Conservation (phyloP, 2,888 invertebrate species). For the Dorcus hopei region DNA sequence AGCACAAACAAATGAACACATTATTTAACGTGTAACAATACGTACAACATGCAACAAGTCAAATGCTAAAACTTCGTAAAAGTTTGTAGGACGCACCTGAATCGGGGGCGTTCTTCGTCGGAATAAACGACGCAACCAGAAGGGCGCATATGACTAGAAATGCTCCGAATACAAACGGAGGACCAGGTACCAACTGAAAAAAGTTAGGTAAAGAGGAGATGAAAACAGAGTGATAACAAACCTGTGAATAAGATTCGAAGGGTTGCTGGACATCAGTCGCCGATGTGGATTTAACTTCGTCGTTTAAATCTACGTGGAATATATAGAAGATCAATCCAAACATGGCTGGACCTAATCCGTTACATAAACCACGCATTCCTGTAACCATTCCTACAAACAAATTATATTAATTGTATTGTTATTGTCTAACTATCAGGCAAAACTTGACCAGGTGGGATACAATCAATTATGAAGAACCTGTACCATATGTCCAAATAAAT, state of each 20-base stretch:
- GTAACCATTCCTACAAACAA: conserved; percentile 83
- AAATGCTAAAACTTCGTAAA: conserved; percentile 9
- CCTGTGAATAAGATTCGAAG: conserved; percentile 55
- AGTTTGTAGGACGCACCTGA: conserved; percentile 46
- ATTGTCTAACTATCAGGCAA: not conserved
- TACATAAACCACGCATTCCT: conserved; percentile 96
- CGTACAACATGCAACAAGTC: not conserved
- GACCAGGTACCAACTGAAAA: conserved; percentile 84
- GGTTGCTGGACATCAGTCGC: conserved; percentile 48
- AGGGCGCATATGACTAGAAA: conserved; percentile 94
- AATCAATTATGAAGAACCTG: no score
- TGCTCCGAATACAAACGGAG: conserved; percentile 97
- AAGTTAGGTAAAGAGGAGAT: not conserved
- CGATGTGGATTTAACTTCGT: conserved; percentile 52
- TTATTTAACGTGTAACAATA: no score
- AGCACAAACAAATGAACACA: no score
- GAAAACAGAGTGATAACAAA: conserved; percentile 24
- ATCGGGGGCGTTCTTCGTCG: conserved; percentile 53
- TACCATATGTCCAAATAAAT: no score
- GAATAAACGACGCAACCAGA: conserved; percentile 83
- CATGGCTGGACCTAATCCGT: conserved; percentile 97
- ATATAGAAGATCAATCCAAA: conserved; percentile 98
- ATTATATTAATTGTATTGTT: not conserved
- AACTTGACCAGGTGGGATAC: not conserved
- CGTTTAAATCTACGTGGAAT: conserved; percentile 95